A percentile compares a stretch with the other conserved stretches of the same genome.
phyloP scores from a whole-genome alignment of 1,140 invertebrate genomes.

The Vanessa tameamea region DNA sequence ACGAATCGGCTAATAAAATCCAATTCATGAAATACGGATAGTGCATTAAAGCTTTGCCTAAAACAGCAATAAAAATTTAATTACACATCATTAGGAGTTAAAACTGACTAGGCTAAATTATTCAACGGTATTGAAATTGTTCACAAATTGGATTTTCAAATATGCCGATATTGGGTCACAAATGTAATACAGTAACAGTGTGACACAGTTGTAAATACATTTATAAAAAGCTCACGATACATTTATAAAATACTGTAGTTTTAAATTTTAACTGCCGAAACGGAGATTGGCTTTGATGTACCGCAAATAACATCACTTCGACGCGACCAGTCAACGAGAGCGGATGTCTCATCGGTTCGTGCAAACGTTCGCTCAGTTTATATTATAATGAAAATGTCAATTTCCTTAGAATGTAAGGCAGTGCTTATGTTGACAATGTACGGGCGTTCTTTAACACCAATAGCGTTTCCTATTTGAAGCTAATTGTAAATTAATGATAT shows the following conservation, averaged over 20 bases:
- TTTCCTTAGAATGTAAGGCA: constrained; percentile 73
- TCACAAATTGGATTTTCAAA: constrained; percentile 65
- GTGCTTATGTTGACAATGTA: constrained; percentile 61
- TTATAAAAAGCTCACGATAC: constrained; percentile 71
- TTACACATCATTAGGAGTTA: constrained; percentile 37
- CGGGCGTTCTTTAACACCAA: constrained; percentile 48
- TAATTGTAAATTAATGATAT: constrained; percentile 63
- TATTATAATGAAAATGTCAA: constrained; percentile 43
- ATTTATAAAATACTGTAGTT: constrained; percentile 54
- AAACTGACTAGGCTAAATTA: constrained; percentile 47
- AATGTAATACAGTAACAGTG: constrained; percentile 53
- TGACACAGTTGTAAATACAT: constrained; percentile 60
- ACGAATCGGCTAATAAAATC: constrained; percentile 52
- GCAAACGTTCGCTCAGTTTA: constrained; percentile 47
- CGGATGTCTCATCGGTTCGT: constrained; percentile 51
- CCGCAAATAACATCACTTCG: constrained; percentile 44
- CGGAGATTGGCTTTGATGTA: constrained; percentile 39
- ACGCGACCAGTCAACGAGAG: constrained; percentile 50
- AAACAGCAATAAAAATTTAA: constrained; percentile 64
- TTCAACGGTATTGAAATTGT: constrained; percentile 44
- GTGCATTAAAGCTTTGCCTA: constrained; percentile 44
- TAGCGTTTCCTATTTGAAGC: constrained; percentile 35
- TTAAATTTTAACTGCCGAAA: constrained; percentile 56
- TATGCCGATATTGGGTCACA: constrained; percentile 55
- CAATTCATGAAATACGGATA: constrained; percentile 61